Conservation (phyloP, 2,113 vertebrate genomes). For the Lepisosteus osseus region DNA sequence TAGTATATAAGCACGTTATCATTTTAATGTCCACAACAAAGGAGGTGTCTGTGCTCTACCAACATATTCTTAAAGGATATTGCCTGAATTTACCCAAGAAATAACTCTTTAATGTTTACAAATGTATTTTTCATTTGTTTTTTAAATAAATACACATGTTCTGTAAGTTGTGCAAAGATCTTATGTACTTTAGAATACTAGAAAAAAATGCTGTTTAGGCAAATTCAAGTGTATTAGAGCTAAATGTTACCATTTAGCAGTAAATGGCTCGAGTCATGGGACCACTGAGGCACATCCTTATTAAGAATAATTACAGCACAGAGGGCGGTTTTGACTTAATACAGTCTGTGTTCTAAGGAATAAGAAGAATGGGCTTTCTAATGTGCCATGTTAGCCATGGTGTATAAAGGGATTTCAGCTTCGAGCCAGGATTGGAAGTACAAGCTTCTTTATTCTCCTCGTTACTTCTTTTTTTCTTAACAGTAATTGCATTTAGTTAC, state of each 20-base stretch:
- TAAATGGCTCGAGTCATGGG: not conserved
- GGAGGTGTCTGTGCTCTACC: too few species aligned
- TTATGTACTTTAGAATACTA: not conserved
- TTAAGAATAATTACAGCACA: slow-evolving; percentile 10
- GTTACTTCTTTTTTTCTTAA: slow-evolving; percentile 36
- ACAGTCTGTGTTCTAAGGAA: not conserved
- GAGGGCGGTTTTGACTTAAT: not conserved
- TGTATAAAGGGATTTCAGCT: not conserved
- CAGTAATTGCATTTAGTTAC: slow-evolving; percentile 49
- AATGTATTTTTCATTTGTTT: too few species aligned
- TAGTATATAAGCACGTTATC: too few species aligned
- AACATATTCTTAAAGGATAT: too few species aligned
- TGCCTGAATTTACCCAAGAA: too few species aligned
- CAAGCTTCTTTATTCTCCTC: slow-evolving; percentile 32
- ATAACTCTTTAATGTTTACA: too few species aligned
- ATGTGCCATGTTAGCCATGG: not conserved
- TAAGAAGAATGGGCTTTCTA: slow-evolving; percentile 3
- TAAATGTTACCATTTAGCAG: not conserved
- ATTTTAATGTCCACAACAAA: too few species aligned
- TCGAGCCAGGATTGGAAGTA: slow-evolving; percentile 25
- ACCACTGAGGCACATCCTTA: slow-evolving; percentile 8
- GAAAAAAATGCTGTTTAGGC: not conserved
- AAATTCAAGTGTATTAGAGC: not conserved
- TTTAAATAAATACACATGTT: too few species aligned
- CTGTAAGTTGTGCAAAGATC: too few species aligned